Evolutionary conservation across 2,888 invertebrate species (phyloP).

Genomic region (Oxytorus armatus): DNA sequence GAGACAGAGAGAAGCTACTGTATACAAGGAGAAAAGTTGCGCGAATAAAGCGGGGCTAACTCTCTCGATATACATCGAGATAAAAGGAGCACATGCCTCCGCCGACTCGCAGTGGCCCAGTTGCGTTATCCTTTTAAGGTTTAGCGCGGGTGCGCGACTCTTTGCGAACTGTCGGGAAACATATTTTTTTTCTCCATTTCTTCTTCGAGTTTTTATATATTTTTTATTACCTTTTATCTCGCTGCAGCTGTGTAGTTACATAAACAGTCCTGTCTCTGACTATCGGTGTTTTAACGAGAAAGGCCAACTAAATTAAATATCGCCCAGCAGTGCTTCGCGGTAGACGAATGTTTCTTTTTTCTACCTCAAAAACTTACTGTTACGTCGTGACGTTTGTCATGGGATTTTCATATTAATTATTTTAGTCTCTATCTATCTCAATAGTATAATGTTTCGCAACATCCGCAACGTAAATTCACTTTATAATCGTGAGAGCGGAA

Average conservation of each 20-base stretch:
- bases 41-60: conserved; percentile 54
- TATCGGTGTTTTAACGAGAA: conserved; percentile 58
- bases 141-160: conserved; percentile 66
- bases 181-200: neutral
- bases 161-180: conserved; percentile 55
- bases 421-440: too few species aligned
- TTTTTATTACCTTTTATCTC: conserved; percentile 48
- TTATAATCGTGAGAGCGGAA: too few species aligned
- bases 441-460: too few species aligned
- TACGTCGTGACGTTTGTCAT: too few species aligned
- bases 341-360: neutral
- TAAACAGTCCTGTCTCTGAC: conserved; percentile 30
- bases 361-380: too few species aligned
- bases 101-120: conserved; percentile 50
- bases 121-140: conserved; percentile 69
- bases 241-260: conserved; percentile 52
- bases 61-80: conserved; percentile 72
- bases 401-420: too few species aligned
- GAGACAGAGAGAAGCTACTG: conserved; percentile 42
- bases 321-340: neutral
- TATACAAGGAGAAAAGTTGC: conserved; percentile 27
- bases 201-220: too few species aligned
- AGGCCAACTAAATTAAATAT: conserved; percentile 12
- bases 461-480: too few species aligned
- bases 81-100: conserved; percentile 66